phyloP scores from a whole-genome alignment of 37 sponge, comb jelly and placozoan species.

The Hexactinellida sp. region DNA sequence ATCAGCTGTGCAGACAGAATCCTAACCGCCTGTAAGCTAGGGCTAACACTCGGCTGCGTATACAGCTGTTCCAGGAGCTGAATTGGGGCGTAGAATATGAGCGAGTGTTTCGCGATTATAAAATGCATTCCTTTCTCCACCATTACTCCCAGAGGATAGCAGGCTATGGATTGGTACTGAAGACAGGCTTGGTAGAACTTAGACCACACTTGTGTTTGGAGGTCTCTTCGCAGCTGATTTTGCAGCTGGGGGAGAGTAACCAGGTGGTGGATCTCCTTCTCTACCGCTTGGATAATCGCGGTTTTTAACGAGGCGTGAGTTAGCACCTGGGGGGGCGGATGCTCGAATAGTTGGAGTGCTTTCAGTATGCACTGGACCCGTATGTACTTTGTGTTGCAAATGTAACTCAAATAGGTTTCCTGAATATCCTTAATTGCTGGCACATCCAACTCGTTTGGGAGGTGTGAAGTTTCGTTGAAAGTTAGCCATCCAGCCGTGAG shows the following conservation, averaged over 20 bases:
- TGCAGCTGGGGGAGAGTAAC: background rate
- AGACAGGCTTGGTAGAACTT: slow-evolving; percentile 11
- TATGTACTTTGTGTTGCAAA: background rate
- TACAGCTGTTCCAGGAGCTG: background rate
- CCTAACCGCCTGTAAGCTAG: background rate
- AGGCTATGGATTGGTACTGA: background rate
- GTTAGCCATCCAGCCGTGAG: background rate
- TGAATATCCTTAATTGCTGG: background rate
- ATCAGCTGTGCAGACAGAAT: background rate
- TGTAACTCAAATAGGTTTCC: background rate
- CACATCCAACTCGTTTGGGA: background rate
- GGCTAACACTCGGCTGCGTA: background rate
- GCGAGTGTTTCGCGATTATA: background rate
- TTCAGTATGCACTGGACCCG: background rate
- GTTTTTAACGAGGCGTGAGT: slow-evolving; percentile 6
- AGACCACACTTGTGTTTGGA: background rate
- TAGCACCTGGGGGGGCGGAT: background rate
- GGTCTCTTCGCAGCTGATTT: background rate
- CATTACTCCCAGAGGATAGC: background rate
- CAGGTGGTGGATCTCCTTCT: background rate
- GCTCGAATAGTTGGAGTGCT: background rate
- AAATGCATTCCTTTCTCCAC: background rate
- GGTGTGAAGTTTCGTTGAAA: background rate
- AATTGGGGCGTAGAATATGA: background rate
- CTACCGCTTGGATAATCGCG: slow-evolving; percentile 13